These are phyloP conservation scores for Oxystoma pomonae DNA, from an alignment of 2,888 invertebrate species.

Conservation along the genomic window DNA sequence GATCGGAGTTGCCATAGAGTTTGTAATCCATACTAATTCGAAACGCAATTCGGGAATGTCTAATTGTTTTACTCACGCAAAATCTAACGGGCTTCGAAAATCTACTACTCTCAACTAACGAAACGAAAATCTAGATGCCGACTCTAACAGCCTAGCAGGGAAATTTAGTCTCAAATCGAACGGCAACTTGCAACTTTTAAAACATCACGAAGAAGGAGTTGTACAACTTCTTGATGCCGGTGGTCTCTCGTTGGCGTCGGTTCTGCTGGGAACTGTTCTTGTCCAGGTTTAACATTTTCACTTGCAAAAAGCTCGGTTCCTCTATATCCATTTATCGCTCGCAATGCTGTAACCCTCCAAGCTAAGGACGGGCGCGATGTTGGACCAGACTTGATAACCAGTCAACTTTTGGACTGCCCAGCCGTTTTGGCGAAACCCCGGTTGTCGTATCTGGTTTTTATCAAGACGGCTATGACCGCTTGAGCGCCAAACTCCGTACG, in stretches of 20 bases:
- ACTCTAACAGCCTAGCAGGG: background rate
- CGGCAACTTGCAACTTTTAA: constrained; percentile 61
- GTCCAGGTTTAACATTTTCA: constrained; percentile 66
- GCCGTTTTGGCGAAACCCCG: constrained; percentile 45
- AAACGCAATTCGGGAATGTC: constrained; percentile 6
- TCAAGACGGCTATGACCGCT: background rate
- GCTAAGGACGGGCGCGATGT: constrained; percentile 24
- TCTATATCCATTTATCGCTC: constrained; percentile 48
- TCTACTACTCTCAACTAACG: background rate
- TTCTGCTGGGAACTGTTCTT: constrained; percentile 75
- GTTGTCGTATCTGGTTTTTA: no score
- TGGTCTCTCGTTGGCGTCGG: constrained; percentile 78
- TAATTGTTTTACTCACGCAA: background rate
- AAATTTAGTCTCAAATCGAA: no score
- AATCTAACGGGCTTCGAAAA: background rate
- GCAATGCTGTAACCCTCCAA: constrained; percentile 29
- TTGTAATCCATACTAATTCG: constrained; percentile 47
- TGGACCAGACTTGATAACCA: constrained; percentile 14
- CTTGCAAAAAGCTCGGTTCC: constrained; percentile 40
- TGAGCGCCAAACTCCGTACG: background rate
- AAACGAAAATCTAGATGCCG: background rate
- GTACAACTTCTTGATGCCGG: constrained; percentile 81
- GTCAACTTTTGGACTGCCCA: constrained; percentile 16
- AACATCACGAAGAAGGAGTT: constrained; percentile 85
- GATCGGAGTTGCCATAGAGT: constrained; percentile 41